These are phyloP conservation scores for Gobiocypris rarus DNA, from an alignment of 2,113 vertebrate genomes.

Conservation along the genomic window DNA sequence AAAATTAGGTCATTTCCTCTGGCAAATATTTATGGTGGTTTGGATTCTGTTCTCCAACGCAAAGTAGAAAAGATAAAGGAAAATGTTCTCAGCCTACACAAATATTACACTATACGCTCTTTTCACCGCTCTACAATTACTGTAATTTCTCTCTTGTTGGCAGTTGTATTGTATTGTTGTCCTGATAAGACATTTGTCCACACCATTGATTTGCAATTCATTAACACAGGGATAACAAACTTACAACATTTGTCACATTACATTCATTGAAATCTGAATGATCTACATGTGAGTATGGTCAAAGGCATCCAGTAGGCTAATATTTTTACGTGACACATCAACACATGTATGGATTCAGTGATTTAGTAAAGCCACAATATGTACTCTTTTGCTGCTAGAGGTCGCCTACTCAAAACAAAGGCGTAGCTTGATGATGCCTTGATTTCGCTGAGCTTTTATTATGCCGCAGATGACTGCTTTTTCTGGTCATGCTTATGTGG, in stretches of 20 bases:
- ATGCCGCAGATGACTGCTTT: too few relatives aligned
- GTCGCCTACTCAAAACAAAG: too few relatives aligned
- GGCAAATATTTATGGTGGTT: not conserved
- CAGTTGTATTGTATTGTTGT: not conserved
- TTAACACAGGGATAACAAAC: not conserved
- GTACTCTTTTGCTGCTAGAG: too few relatives aligned
- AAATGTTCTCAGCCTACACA: slow-evolving; percentile 9
- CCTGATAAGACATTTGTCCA: not conserved
- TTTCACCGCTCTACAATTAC: not conserved
- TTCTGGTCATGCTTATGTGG: too few relatives aligned
- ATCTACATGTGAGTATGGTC: not conserved
- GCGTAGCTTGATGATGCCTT: too few relatives aligned
- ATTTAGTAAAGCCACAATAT: too few relatives aligned
- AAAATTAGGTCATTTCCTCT: not conserved
- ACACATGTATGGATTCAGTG: too few relatives aligned
- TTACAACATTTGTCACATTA: not conserved
- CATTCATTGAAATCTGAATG: not conserved
- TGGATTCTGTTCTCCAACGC: not conserved
- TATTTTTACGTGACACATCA: too few relatives aligned
- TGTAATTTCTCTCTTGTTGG: not conserved
- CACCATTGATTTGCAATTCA: not conserved
- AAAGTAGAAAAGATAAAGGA: not conserved
- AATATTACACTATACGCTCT: not conserved
- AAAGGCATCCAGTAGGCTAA: too few relatives aligned
- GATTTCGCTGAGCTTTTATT: too few relatives aligned